Percentiles rank a stretch among this genome's conserved stretches.
Evolutionary conservation across 1,140 invertebrate species (phyloP).

Genomic region (Streblospio benedicti): DNA sequence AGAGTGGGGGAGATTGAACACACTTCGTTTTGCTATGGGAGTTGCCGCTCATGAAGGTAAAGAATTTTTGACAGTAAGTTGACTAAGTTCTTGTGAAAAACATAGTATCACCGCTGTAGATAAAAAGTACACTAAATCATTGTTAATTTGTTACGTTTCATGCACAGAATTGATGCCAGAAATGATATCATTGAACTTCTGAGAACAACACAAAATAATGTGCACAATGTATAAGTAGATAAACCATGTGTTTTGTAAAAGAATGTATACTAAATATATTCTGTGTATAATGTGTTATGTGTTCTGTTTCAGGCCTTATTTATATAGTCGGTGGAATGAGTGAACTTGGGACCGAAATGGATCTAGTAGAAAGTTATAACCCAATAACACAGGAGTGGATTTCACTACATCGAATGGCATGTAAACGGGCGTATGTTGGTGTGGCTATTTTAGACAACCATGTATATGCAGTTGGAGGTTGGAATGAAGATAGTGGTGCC

Average conservation of each 20-base stretch:
- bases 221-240: no score
- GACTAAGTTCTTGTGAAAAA: no score
- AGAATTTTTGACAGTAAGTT: no score
- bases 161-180: background rate
- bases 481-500: conserved; percentile 63
- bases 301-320: conserved; percentile 59
- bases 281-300: background rate
- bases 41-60: conserved; percentile 74
- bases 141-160: background rate
- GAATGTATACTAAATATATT: background rate
- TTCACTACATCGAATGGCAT: conserved; percentile 63
- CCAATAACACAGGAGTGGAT: conserved; percentile 70
- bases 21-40: conserved; percentile 80
- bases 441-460: conserved; percentile 72
- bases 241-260: no score
- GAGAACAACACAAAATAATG: no score
- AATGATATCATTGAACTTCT: background rate
- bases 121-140: background rate
- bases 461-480: conserved; percentile 75
- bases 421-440: conserved; percentile 74
- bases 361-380: conserved; percentile 66
- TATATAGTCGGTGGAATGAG: conserved; percentile 85
- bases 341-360: conserved; percentile 66
- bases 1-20: conserved; percentile 66
- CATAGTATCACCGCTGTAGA: no score